Evolutionary conservation across 2,888 invertebrate species (phyloP), one percentile per base, ranked within the genome.

Genomic region (Aelia acuminata): DNA sequence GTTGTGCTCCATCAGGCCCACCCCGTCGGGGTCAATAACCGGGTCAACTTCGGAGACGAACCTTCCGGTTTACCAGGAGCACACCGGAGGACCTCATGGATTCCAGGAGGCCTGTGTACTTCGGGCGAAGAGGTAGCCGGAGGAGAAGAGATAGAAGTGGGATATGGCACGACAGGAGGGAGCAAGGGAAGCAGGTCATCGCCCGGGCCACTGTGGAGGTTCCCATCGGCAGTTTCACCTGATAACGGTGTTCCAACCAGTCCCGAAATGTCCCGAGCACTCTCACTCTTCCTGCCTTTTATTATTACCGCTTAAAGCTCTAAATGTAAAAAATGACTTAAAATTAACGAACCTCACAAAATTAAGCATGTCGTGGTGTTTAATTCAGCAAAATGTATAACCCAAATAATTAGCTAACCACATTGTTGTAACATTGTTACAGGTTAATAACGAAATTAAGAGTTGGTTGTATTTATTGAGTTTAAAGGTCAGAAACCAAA

Each of bases 11-110:
- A 57, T 75, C 75, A 39, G 75, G 39, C 75, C 75, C 75, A 80
- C 80, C n/a, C n/a, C 22, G 43, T 11, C 35, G 63, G n/a, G 80
- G 80, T 80, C 80, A 80, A 80, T 80, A 80, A 80, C 80, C 80
- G 80, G 80, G 80, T 80, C 80, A 80, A 18, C 8, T 31, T 70
- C 63, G 63, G 31, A 31, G 35, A 35, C 63, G 63, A 70, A 35
- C 31, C 63, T 57, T 26, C 57, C 35, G 63, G 63, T 35, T 35
- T 1, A 20, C 35, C 10, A 2, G 35, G 2, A 70, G n/a, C n/a
- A n/a, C n/a, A n/a, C 31, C 2, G 4, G 35, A 70, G 20, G 18
- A 70, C 63, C 13, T 1, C 7, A 4, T n/a, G 31, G 3, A 1
- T 70, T 20, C 26, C 15, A 63, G 31, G 15, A 4, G 35, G 18